These are phyloP conservation scores for Gallinago solitaria DNA, from an alignment of 2,797 vertebrate genomes.

Conservation along the genomic window DNA sequence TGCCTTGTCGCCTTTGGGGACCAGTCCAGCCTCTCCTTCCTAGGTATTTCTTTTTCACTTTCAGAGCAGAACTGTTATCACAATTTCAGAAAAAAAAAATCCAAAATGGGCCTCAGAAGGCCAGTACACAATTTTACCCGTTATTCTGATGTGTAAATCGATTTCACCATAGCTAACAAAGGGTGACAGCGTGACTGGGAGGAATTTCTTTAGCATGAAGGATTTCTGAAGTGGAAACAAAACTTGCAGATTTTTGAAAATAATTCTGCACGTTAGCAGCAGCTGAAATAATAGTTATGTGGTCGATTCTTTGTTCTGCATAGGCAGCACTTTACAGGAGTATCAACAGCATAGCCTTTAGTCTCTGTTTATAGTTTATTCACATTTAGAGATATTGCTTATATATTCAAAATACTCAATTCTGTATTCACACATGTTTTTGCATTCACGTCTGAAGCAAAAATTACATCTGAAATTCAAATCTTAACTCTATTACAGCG, in stretches of 20 bases:
- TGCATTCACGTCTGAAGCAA: neutral
- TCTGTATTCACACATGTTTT: neutral
- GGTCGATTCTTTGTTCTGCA: neutral
- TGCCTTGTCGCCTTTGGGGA: neutral
- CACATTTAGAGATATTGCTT: neutral
- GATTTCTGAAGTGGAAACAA: neutral
- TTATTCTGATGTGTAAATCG: neutral
- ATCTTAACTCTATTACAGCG: accelerated
- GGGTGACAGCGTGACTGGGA: neutral
- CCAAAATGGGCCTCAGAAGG: neutral
- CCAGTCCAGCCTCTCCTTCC: neutral
- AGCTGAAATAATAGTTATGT: neutral
- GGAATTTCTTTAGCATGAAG: neutral
- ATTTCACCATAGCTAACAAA: neutral
- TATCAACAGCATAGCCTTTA: neutral
- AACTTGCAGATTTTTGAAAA: neutral
- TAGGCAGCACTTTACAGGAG: neutral
- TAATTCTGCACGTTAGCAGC: neutral
- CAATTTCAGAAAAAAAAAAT: neutral
- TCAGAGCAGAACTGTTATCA: neutral
- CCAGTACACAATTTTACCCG: neutral
- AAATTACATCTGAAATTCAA: neutral
- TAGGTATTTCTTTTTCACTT: neutral
- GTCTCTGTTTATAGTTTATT: neutral
- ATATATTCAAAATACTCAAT: accelerated